Base-by-base conservation (phyloP, 2,888 invertebrate genomes). In the Protodeltote pygarga region DNA sequence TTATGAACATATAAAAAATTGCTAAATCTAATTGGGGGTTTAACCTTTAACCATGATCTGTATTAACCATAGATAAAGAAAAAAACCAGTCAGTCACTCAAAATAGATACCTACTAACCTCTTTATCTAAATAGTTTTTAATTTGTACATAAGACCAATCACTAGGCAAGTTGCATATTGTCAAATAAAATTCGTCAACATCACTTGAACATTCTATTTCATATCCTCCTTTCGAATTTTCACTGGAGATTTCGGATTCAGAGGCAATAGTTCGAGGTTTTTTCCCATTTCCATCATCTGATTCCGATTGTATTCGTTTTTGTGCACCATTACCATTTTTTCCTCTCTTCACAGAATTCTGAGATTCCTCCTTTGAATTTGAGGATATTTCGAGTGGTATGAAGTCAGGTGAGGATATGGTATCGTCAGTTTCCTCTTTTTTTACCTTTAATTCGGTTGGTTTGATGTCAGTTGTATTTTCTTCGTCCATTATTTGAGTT, bases 81-180 rank as follows among this genome's bases (percentile, higher is more conserved):
- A n/a, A n/a, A n/a, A n/a, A n/a, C n/a, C n/a, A n/a, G n/a, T n/a
- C n/a, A n/a, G n/a, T n/a, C n/a, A n/a, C n/a, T n/a, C n/a, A n/a
- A n/a, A n/a, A n/a, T n/a, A n/a, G n/a, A n/a, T n/a, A n/a, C n/a
- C n/a, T n/a, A n/a, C 69, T 29, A 42, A 79, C 80, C 70, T 69
- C 57, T 17, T 65, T 57, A 2, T 73, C 71, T 24, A 79, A 67
- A 42, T 63, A 78, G 24, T 75, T 64, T 38, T 70, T 71, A 0
- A 80, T 70, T 14, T 77, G 61, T 28, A 62, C 31, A 40, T 62
- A 42, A 13, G 16, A 28, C 60, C 55, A 57, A 10, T 59, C 35
- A 2, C 3, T n/a, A 2, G 55, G 55, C 14, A 57, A 37, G 6
- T 59, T 59, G 4, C 24, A 39, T 8, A 57, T 20, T 10, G 31